Conservation (phyloP, 2,797 vertebrate species). For the Sitta carolinensis region DNA sequence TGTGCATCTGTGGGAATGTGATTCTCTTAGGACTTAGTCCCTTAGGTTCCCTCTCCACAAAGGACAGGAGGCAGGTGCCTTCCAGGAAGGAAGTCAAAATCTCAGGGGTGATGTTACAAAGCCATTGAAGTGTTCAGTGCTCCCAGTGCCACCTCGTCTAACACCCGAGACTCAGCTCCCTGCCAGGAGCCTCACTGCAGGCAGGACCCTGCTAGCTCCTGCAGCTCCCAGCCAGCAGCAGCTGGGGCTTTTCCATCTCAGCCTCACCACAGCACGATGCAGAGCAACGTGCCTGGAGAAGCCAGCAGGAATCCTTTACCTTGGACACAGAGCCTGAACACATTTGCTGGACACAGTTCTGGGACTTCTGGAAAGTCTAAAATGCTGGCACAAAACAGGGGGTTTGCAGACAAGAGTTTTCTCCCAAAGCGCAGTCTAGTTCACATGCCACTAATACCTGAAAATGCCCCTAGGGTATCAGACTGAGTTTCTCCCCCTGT, state of each 20-base stretch:
- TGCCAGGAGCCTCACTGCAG: neutral
- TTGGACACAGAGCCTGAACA: neutral
- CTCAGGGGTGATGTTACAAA: neutral
- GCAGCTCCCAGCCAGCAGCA: neutral
- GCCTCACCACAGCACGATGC: neutral
- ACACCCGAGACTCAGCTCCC: fast-evolving
- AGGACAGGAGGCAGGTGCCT: neutral
- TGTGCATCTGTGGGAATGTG: neutral
- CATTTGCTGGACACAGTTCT: neutral
- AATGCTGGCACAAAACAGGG: neutral
- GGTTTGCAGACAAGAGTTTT: neutral
- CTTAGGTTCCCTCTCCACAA: neutral
- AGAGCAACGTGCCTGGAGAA: neutral
- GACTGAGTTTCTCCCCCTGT: neutral
- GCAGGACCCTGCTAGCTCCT: neutral
- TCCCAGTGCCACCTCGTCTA: fast-evolving
- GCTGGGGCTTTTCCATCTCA: neutral
- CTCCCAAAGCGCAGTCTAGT: neutral
- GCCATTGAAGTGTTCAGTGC: fast-evolving
- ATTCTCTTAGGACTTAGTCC: neutral
- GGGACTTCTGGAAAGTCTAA: neutral
- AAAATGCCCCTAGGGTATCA: neutral
- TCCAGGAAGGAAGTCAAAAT: neutral
- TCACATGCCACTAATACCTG: neutral
- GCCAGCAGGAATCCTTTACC: neutral